Evolutionary conservation across 2,888 invertebrate genomes (phyloP), one percentile per base, ranked within the genome.

Genomic region (Amblyteles armatorius): DNA sequence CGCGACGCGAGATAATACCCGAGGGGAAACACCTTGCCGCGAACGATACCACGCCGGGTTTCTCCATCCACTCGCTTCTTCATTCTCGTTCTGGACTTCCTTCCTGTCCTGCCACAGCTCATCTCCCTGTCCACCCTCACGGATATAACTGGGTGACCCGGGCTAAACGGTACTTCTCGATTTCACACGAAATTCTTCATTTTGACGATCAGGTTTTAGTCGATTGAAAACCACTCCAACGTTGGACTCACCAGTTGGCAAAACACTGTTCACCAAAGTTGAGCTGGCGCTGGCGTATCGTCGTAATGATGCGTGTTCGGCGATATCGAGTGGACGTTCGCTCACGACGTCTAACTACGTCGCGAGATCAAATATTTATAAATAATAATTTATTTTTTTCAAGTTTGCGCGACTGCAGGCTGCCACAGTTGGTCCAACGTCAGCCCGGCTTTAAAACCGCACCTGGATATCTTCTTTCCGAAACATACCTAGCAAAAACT

Each of bases 1-100:
- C 22, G 52, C 60, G 33, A 36, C 22, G 52, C 57, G 78, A 33
- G 76, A 67, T 79, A 79, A 82, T 82, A 57, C 82, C 82, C 60
- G 33, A 48, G 79, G 76, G 82, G 79, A 82, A 76, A 79, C 50
- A 50, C 60, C 63, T 44, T 44, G 68, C 22, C 77, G 74, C 40
- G 71, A 60, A 85, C 67, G 79, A 77, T 85, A 72, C 73, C 63
- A 29, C 29, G 48, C 3, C 55, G 36, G 76, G 63, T 71, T 67
- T 79, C 50, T 65, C 52, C 65, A 63, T 22, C 26, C 40, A 19
- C n/a, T 40, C 11, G 5, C 71, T 29, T 44, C 67, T 40, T 40
- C 63, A 26, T 52, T 55, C 57, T 33, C 29, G 11, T 29, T 71
- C 19, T 52, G 26, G 9, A 6, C 33, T 33, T 36, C 57, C 74